Evolutionary conservation across 2,113 vertebrate species (phyloP).

Genomic region (Gopherus flavomarginatus): DNA sequence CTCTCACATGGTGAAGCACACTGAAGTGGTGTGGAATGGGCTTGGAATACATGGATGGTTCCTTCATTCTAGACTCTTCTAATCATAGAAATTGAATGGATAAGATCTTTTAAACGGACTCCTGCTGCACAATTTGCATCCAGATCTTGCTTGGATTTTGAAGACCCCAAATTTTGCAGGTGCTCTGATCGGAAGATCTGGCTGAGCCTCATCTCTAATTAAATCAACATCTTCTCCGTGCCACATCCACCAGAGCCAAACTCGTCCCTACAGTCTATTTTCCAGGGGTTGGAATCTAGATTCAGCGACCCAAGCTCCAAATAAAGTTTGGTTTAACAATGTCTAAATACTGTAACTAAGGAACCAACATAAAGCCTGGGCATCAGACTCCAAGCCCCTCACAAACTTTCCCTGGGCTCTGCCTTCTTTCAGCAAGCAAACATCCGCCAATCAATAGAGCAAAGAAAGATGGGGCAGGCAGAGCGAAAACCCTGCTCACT

Average conservation of each 20-base stretch:
- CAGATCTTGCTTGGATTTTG: neutral
- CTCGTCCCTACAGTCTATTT: neutral
- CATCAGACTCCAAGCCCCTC: neutral
- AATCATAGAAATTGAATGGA: neutral
- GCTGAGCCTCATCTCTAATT: neutral
- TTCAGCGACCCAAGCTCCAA: accelerated
- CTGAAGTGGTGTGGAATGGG: neutral
- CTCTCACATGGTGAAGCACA: neutral
- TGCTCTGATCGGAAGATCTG: neutral
- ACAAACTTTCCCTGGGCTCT: neutral
- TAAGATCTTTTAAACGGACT: neutral
- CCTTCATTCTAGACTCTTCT: neutral
- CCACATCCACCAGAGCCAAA: neutral
- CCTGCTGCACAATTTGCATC: neutral
- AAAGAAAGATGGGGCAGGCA: slow-evolving; percentile 19
- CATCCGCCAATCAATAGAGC: neutral
- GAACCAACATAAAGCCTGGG: neutral
- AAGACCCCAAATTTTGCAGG: neutral
- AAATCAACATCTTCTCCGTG: neutral
- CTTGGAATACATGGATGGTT: neutral
- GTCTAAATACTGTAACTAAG: neutral
- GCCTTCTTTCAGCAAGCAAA: neutral
- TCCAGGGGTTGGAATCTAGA: neutral
- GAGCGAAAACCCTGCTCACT: neutral
- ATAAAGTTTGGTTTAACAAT: neutral